A percentile compares a stretch with the other conserved stretches of the same genome.
phyloP scores from a whole-genome alignment of 2,113 vertebrate species.

The Galeopterus variegatus region DNA sequence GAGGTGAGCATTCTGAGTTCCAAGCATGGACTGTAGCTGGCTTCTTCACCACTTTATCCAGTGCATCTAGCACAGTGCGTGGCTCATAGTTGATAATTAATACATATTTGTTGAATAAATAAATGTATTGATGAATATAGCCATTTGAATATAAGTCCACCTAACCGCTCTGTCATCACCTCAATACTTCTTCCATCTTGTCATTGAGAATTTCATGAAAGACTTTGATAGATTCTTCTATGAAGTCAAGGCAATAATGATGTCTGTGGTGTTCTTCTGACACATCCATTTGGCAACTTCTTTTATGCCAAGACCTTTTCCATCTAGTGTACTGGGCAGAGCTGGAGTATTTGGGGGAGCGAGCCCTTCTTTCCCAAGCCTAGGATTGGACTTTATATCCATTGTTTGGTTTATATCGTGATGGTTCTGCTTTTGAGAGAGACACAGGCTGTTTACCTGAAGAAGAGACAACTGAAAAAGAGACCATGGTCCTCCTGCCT shows the following conservation, averaged over 20 bases:
- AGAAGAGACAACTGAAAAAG: neutral
- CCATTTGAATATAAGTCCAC: neutral
- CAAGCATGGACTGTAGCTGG: neutral
- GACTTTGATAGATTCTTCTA: neutral
- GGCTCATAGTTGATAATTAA: neutral
- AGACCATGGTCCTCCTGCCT: neutral
- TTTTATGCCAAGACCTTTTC: neutral
- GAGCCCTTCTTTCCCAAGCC: neutral
- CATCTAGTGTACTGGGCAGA: neutral
- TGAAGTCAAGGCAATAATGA: neutral
- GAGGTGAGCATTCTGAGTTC: neutral
- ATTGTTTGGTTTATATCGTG: neutral
- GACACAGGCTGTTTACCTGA: neutral
- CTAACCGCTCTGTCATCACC: neutral
- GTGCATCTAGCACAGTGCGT: neutral
- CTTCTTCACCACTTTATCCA: neutral
- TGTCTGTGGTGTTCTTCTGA: neutral
- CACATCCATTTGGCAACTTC: neutral
- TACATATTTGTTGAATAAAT: conserved; percentile 13
- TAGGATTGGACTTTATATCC: neutral
- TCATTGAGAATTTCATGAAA: neutral
- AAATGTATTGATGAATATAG: neutral
- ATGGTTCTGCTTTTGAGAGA: conserved; percentile 9
- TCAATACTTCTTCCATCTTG: neutral
- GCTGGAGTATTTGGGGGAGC: neutral